Base-by-base conservation (phyloP, 2,888 invertebrate species). In the Tenthredo amoena region DNA sequence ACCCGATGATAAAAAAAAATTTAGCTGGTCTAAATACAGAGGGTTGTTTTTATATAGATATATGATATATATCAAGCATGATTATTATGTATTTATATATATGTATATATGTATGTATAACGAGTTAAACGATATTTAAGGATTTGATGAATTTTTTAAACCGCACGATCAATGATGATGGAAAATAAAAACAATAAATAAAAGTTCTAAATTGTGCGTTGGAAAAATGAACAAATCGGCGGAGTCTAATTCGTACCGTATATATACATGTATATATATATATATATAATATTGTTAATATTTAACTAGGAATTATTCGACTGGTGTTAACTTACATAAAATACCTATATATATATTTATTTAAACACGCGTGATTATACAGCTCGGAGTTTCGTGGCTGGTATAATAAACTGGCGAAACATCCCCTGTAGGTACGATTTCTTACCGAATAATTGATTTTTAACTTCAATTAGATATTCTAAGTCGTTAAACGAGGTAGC, bases 1-100 rank as follows among this genome's bases (percentile, higher is more conserved):
- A 84, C 50, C 71, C 84, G 82, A 86, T 86, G 85, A 86, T 85
- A 50, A 79, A 58, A 43, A 84, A 76, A 34, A 62, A 91, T 91
- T 91, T 91, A 91, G 91, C 91, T 91, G 91, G 91, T 90, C 91
- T 91, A 91, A 91, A 91, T 89, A 89, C 87, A 87, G 86, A 87
- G 89, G 90, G 90, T 89, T 68, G 76, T 72, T 84, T 85, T 62
- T 85, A 85, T 85, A 85, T 65, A 85, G 21, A 85, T 79, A 79
- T 79, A 79, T 15, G 10, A 82, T 55, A 72, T 74, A 82, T 47
- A 82, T 65, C 15, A 71, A 50, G 34, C 15, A 77, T 77, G 55
- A 77, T 37, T 81, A n/a, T n/a, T n/a, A n/a, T n/a, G n/a, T n/a
- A n/a, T n/a, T n/a, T n/a, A 40, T 12, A 81, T 62, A 15, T 26